Conservation (phyloP, 2,797 vertebrate species). For the Takifugu ocellatus region DNA sequence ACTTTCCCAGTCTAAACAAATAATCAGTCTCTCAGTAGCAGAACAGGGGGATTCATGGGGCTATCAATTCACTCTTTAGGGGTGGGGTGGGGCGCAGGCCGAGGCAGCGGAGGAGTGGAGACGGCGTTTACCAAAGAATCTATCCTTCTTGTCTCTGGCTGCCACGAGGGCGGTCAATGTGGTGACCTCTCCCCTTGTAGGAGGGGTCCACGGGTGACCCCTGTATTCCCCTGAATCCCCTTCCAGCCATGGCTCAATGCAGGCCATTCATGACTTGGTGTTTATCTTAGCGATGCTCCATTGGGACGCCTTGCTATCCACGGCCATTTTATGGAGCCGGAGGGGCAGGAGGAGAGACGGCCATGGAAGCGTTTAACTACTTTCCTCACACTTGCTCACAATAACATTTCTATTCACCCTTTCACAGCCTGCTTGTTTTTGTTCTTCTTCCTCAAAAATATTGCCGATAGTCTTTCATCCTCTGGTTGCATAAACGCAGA, state of each 20-base stretch:
- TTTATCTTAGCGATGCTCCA: conserved; percentile 86
- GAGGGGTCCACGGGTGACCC: conserved; percentile 75
- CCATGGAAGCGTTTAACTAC: conserved; percentile 58
- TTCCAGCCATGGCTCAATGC: conserved; percentile 81
- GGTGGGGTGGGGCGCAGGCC: conserved; percentile 35
- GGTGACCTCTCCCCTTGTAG: conserved; percentile 66
- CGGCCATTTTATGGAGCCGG: conserved; percentile 83
- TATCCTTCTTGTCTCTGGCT: conserved; percentile 75
- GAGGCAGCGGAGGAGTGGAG: conserved; percentile 54
- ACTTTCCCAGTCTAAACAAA: conserved; percentile 83
- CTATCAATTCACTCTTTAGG: conserved; percentile 48
- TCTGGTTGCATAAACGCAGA: conserved; percentile 30
- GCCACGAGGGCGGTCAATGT: conserved; percentile 81
- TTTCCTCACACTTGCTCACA: conserved; percentile 48
- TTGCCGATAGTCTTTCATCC: conserved; percentile 11
- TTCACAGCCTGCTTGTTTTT: conserved; percentile 32
- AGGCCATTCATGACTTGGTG: conserved; percentile 85
- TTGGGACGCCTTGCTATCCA: conserved; percentile 82
- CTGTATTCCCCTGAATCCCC: conserved; percentile 68
- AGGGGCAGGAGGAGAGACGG: conserved; percentile 59
- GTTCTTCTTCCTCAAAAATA: conserved; percentile 33
- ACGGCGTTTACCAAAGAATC: conserved; percentile 77
- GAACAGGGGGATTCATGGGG: conserved; percentile 27
- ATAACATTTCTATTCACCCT: conserved; percentile 45
- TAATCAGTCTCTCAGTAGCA: conserved; percentile 72